These are phyloP conservation scores for Fragum sueziense DNA, from an alignment of 2,888 invertebrate species.

Conservation along the genomic window DNA sequence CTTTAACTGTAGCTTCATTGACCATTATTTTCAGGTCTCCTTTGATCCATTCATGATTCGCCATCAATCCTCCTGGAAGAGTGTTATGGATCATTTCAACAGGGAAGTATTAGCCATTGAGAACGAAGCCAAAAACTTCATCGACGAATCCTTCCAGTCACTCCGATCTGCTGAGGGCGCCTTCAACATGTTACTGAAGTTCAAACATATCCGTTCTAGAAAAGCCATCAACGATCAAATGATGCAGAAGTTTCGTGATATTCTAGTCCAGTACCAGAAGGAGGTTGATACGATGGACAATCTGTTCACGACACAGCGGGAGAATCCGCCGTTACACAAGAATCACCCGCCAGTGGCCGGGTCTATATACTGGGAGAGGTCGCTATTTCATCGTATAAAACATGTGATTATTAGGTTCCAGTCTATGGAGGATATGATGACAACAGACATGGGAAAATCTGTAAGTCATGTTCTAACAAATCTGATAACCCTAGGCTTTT, in stretches of 20 bases:
- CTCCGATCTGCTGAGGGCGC: slow-evolving; percentile 92
- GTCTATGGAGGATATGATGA: slow-evolving; percentile 88
- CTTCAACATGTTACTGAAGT: slow-evolving; percentile 90
- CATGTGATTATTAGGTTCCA: slow-evolving; percentile 91
- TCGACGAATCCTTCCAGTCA: slow-evolving; percentile 92
- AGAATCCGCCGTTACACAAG: slow-evolving; percentile 87
- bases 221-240: slow-evolving; percentile 89
- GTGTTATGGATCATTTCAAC: slow-evolving; percentile 90
- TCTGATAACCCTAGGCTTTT: too few relatives aligned
- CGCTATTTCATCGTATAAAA: slow-evolving; percentile 91
- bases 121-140: slow-evolving; percentile 91
- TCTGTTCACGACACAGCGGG: slow-evolving; percentile 79
- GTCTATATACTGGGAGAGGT: slow-evolving; percentile 92
- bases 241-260: slow-evolving; percentile 91
- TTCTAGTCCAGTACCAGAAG: slow-evolving; percentile 92
- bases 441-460: slow-evolving; percentile 88
- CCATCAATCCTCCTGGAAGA: slow-evolving; percentile 93
- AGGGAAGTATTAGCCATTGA: slow-evolving; percentile 89
- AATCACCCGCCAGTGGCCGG: slow-evolving; percentile 92
- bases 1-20: too few relatives aligned
- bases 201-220: slow-evolving; percentile 90
- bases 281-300: slow-evolving; percentile 87
- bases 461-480: too few relatives aligned
- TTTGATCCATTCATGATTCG: slow-evolving; percentile 92
- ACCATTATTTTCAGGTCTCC: slow-evolving; percentile 85